Evolutionary conservation across 1,140 invertebrate genomes (phyloP).

Genomic region (Drosophila pandora): DNA sequence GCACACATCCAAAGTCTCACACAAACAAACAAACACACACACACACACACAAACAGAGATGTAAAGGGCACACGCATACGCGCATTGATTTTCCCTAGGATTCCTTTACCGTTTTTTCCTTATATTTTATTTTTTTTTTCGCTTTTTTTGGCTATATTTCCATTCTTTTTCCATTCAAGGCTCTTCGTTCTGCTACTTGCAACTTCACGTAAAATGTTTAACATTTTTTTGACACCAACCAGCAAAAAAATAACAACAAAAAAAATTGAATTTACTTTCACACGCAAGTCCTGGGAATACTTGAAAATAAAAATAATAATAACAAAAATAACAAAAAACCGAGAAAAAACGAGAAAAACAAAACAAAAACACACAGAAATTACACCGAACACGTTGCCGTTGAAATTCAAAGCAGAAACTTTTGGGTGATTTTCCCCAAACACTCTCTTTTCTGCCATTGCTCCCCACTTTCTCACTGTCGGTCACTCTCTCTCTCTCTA

Average conservation of each 20-base stretch:
- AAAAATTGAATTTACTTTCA: conserved; percentile 27
- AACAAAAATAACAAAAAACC: conserved; percentile 8
- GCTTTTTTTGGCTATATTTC: conserved; percentile 25
- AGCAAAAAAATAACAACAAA: background rate
- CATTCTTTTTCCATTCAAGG: conserved; percentile 60
- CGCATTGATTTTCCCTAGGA: conserved; percentile 73
- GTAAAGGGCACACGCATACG: conserved; percentile 37
- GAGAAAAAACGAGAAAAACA: conserved; percentile 16
- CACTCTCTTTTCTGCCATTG: background rate
- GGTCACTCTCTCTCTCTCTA: background rate
- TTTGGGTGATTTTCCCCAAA: conserved; percentile 15
- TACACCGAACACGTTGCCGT: conserved; percentile 48
- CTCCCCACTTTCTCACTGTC: background rate
- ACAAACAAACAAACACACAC: conserved; percentile 8
- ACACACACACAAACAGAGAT: conserved; percentile 14
- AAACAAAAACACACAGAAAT: conserved; percentile 44
- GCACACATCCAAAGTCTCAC: conserved; percentile 6
- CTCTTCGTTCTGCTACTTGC: conserved; percentile 37
- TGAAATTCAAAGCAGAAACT: conserved; percentile 20
- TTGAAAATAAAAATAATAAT: conserved; percentile 29
- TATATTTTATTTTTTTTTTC: background rate
- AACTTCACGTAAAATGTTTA: conserved; percentile 62
- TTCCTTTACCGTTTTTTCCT: conserved; percentile 21
- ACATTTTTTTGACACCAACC: conserved; percentile 57
- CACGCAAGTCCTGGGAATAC: conserved; percentile 77